Conservation (phyloP, 2,113 vertebrate genomes). For the Crotalus viridis region DNA sequence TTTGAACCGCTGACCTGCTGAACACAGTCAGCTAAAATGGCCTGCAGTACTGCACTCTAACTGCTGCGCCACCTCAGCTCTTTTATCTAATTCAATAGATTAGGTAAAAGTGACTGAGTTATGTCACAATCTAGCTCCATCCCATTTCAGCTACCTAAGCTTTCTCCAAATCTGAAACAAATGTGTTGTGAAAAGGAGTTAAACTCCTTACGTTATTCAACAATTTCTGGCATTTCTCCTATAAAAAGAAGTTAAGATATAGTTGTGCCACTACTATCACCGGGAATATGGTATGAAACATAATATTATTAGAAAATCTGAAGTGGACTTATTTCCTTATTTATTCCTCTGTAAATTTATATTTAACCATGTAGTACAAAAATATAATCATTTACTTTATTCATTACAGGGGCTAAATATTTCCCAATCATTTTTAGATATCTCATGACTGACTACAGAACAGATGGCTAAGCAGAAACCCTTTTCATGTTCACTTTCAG, state of each 20-base stretch:
- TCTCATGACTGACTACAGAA: neutral
- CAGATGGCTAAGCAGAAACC: neutral
- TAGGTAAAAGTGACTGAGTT: neutral
- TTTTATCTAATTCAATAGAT: neutral
- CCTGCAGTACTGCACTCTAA: no score
- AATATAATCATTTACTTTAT: neutral
- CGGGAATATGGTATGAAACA: neutral
- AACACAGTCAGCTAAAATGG: no score
- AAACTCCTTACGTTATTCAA: neutral
- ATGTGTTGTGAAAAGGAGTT: neutral
- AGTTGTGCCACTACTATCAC: neutral
- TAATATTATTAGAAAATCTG: neutral
- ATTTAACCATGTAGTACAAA: neutral
- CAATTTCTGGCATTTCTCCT: neutral
- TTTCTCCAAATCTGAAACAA: neutral
- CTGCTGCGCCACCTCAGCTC: no score
- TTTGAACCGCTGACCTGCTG: no score
- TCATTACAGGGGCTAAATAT: neutral
- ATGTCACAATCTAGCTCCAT: neutral
- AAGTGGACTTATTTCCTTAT: neutral
- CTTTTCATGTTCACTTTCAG: constrained; percentile 13
- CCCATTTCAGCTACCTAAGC: neutral
- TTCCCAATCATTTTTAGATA: neutral
- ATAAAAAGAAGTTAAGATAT: neutral
- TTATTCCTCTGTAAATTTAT: neutral